Percentiles rank a stretch among this genome's conserved stretches.
These are phyloP conservation scores for Sebastes taczanowskii DNA, from an alignment of 2,797 vertebrate species.

Conservation along the genomic window DNA sequence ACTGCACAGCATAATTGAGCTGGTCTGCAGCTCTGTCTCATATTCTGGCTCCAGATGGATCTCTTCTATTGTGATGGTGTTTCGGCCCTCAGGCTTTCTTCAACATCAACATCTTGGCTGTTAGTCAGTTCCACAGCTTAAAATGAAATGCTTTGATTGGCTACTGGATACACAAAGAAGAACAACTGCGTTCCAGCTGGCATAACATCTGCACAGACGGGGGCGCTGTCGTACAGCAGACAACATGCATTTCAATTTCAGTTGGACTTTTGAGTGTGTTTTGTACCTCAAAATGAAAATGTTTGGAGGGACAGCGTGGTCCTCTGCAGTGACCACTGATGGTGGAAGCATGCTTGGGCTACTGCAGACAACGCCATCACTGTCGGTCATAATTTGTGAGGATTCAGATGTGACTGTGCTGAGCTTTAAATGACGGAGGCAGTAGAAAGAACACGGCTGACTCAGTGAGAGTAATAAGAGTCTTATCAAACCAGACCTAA, in stretches of 20 bases:
- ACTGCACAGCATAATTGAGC: too few relatives aligned
- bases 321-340: neutral
- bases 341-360: neutral
- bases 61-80: too few relatives aligned
- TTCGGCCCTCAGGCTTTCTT: too few relatives aligned
- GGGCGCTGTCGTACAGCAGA: neutral
- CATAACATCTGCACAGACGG: too few relatives aligned
- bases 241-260: too few relatives aligned
- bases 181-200: too few relatives aligned
- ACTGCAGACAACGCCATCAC: neutral
- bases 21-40: too few relatives aligned
- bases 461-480: neutral
- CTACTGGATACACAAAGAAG: too few relatives aligned
- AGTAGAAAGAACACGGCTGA: neutral
- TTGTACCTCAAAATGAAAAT: neutral
- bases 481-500: conserved; percentile 1
- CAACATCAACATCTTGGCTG: too few relatives aligned
- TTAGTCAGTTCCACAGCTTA: too few relatives aligned
- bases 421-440: neutral
- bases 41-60: too few relatives aligned
- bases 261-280: neutral
- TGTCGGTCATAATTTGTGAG: neutral
- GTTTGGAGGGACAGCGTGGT: neutral
- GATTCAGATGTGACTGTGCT: neutral
- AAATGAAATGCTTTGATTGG: too few relatives aligned